phyloP scores from a whole-genome alignment of 2,797 vertebrate genomes.

The Leptoclinus maculatus region DNA sequence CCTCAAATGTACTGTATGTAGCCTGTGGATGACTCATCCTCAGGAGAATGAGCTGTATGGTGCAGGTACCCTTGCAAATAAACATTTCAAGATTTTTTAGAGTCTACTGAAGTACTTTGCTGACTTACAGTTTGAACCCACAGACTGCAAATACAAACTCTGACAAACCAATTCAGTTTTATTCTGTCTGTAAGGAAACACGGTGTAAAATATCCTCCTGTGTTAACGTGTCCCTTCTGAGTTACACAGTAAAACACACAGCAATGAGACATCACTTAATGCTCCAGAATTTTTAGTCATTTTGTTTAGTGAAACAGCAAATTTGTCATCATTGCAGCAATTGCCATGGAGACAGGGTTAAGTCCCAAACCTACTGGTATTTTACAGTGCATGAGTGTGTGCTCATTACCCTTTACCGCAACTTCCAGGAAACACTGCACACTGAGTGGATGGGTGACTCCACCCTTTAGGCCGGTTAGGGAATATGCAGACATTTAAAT shows the following conservation, averaged over 20 bases:
- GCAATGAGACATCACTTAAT: slow-evolving; percentile 38
- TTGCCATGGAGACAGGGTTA: slow-evolving; percentile 79
- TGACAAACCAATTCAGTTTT: slow-evolving; percentile 43
- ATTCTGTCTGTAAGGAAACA: slow-evolving; percentile 23
- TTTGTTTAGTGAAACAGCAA: slow-evolving; percentile 73
- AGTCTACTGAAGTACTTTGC: slow-evolving; percentile 66
- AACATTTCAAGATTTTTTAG: slow-evolving; percentile 76
- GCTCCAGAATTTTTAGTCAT: slow-evolving; percentile 50
- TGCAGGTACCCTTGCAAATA: slow-evolving; percentile 82
- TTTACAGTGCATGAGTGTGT: slow-evolving; percentile 58
- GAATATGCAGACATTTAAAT: slow-evolving; percentile 64
- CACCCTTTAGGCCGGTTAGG: slow-evolving; percentile 47
- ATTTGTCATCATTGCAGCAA: slow-evolving; percentile 78
- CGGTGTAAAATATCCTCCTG: slow-evolving; percentile 30
- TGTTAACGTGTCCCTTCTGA: slow-evolving; percentile 42
- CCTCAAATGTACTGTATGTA: slow-evolving; percentile 77
- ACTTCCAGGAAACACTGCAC: slow-evolving; percentile 66
- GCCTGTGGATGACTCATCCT: slow-evolving; percentile 83
- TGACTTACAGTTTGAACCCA: slow-evolving; percentile 67
- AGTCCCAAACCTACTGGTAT: slow-evolving; percentile 71
- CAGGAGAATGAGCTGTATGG: slow-evolving; percentile 71
- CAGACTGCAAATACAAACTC: slow-evolving; percentile 56
- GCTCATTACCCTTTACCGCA: slow-evolving; percentile 63
- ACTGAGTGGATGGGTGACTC: slow-evolving; percentile 56
- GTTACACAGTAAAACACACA: slow-evolving; percentile 42